Evolutionary conservation across 2,113 vertebrate genomes (phyloP), one percentile per base, ranked within the genome.

Genomic region (Tachycineta bicolor): DNA sequence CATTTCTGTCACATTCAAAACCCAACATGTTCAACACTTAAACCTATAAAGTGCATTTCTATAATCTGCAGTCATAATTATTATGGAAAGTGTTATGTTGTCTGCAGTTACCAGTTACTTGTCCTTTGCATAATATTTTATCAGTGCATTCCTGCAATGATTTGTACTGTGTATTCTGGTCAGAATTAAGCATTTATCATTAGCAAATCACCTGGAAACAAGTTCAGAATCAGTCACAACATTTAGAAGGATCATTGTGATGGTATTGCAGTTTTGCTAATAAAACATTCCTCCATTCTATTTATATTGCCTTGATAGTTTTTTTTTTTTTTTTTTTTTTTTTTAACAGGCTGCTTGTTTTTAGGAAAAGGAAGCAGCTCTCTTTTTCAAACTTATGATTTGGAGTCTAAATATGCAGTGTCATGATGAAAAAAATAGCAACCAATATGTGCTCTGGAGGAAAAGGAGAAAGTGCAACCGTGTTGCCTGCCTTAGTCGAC

Each of bases 91-190:
- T 10, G 19, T 52, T 34, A 62, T 63, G 73, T 83, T 71, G 31
- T 26, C 59, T 79, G 22, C 29, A 60, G 41, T 65, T 75, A 41
- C 50, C 29, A 33, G 37, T 56, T 91, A 65, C 37, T 59, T 87
- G 25, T 67, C 75, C 64, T 90, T 91, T 87, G 59, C 56, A 46
- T 93, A 80, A 62, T 46, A 90, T 95, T 96, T 95, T 83, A 89
- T 55, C 60, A 41, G 26, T 68, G n/a, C 3, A 10, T 73, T 89
- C 87, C 81, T 78, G 56, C 44, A 80, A 13, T 90, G 63, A 86
- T 96, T 94, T 58, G 17, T 29, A 31, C 46, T 56, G 49, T 60
- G 12, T 53, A 49, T 92, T 95, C 47, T 5, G 21, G 46, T 76
- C 76, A 69, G 46, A 94, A 84, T 80, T 18, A 33, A 60, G 22